Evolutionary conservation across 2,113 vertebrate genomes (phyloP).

Genomic region (Pampusana beccarii): DNA sequence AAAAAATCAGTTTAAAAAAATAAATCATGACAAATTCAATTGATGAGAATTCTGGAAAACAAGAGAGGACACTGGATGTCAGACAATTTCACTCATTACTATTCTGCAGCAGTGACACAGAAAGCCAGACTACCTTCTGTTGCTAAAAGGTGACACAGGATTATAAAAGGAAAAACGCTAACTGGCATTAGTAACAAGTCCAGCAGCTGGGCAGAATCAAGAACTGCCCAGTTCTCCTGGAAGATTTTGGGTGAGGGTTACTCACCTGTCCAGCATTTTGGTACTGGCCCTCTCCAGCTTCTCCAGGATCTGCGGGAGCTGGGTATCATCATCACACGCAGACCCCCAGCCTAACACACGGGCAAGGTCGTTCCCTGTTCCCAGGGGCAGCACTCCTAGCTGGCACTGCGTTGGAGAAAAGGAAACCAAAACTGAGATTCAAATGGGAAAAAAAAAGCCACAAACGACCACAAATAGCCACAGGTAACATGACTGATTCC

Average conservation of each 20-base stretch:
- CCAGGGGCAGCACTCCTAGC: conserved; percentile 93
- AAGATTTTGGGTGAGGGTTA: background rate
- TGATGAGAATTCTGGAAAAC: background rate
- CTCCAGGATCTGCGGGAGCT: conserved; percentile 95
- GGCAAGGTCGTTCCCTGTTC: conserved; percentile 95
- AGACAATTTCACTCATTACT: background rate
- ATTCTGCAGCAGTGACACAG: background rate
- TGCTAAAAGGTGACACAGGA: background rate
- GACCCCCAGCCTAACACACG: conserved; percentile 96
- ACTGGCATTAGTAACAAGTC: background rate
- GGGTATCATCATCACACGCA: conserved; percentile 93
- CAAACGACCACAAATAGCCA: background rate
- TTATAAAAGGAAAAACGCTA: background rate
- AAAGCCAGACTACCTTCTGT: background rate
- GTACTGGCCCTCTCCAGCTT: conserved; percentile 97
- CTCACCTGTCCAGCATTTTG: conserved; percentile 96
- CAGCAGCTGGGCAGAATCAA: background rate
- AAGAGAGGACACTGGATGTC: background rate
- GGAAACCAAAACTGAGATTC: background rate
- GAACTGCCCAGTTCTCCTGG: background rate
- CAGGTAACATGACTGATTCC: background rate
- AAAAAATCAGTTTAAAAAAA: background rate
- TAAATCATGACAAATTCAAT: background rate
- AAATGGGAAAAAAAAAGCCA: background rate
- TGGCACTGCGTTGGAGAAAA: conserved; percentile 82